Conservation (phyloP, 1,140 invertebrate species). For the Euglossa dilemma region DNA sequence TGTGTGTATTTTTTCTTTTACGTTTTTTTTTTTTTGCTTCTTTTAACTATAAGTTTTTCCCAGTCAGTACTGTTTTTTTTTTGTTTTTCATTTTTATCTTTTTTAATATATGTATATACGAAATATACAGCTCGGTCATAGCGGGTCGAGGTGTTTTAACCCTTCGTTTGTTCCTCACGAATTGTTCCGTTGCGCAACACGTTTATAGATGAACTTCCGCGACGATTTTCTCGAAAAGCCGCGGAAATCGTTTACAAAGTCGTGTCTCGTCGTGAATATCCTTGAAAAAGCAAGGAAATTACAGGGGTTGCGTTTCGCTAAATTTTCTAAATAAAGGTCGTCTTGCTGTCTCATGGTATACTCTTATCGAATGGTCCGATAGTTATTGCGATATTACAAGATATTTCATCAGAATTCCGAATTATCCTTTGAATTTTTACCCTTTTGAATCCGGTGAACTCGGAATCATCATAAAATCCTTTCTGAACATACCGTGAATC, state of each 20-base stretch:
- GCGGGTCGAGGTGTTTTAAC: not conserved
- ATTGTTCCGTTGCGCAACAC: not conserved
- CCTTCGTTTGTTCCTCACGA: not conserved
- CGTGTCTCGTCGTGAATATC: not conserved
- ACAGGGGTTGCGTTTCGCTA: not conserved
- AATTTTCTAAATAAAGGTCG: conserved; percentile 1
- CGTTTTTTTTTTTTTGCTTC: not conserved
- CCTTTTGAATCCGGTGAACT: conserved; percentile 1
- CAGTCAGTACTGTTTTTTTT: not conserved
- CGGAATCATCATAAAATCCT: not conserved
- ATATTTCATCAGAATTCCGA: not conserved
- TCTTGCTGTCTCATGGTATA: conserved; percentile 10
- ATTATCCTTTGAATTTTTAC: not conserved
- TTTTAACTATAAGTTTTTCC: conserved; percentile 11
- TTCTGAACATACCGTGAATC: not conserved
- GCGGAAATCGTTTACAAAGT: not conserved
- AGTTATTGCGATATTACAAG: conserved; percentile 53
- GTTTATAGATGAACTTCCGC: not conserved
- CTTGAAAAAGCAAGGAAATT: conserved; percentile 14
- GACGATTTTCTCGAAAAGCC: not conserved
- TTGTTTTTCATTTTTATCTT: not conserved
- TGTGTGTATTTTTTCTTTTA: not conserved
- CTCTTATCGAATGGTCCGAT: conserved; percentile 31
- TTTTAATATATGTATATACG: conserved; percentile 14
- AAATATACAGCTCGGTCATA: conserved; percentile 6